phyloP scores from a whole-genome alignment of 1,140 invertebrate genomes.

The Lepidurus couesii region DNA sequence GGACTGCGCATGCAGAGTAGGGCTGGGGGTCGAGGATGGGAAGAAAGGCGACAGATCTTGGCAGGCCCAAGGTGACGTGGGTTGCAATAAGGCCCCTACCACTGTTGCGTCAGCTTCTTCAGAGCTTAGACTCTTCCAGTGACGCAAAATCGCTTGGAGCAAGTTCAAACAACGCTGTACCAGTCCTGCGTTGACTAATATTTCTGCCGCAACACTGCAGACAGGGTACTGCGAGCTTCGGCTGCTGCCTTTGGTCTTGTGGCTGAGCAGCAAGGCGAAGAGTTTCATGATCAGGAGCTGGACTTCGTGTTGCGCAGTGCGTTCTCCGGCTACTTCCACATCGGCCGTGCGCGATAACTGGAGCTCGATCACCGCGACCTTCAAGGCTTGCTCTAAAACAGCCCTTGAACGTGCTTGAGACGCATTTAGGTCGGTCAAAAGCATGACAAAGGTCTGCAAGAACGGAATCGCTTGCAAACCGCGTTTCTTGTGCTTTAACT shows the following conservation, averaged over 20 bases:
- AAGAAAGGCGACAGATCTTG: conserved; percentile 96
- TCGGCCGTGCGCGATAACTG: conserved; percentile 59
- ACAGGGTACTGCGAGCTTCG: conserved; percentile 61
- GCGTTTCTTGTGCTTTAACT: conserved; percentile 53
- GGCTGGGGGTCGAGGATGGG: conserved; percentile 67
- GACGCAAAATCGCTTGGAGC: conserved; percentile 69
- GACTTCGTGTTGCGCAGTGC: conserved; percentile 66
- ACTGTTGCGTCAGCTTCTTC: conserved; percentile 51
- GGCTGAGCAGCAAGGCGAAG: conserved; percentile 53
- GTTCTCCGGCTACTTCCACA: conserved; percentile 48
- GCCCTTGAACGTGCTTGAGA: conserved; percentile 70
- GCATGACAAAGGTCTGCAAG: conserved; percentile 79
- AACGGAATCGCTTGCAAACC: conserved; percentile 84
- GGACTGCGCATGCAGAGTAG: conserved; percentile 66
- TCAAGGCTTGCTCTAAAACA: conserved; percentile 68
- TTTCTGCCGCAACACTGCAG: conserved; percentile 66
- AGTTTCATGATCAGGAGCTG: conserved; percentile 71
- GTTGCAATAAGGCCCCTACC: conserved; percentile 63
- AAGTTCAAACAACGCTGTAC: conserved; percentile 76
- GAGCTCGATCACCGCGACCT: conserved; percentile 67
- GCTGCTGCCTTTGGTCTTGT: conserved; percentile 44
- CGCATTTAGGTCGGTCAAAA: conserved; percentile 82
- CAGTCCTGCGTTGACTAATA: conserved; percentile 68
- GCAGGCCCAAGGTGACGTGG: conserved; percentile 67
- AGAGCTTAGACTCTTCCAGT: conserved; percentile 63